Percentiles rank a stretch among this genome's conserved stretches.
These are phyloP conservation scores for Parasteatoda lunata DNA, from an alignment of 2,888 invertebrate species.

Conservation along the genomic window DNA sequence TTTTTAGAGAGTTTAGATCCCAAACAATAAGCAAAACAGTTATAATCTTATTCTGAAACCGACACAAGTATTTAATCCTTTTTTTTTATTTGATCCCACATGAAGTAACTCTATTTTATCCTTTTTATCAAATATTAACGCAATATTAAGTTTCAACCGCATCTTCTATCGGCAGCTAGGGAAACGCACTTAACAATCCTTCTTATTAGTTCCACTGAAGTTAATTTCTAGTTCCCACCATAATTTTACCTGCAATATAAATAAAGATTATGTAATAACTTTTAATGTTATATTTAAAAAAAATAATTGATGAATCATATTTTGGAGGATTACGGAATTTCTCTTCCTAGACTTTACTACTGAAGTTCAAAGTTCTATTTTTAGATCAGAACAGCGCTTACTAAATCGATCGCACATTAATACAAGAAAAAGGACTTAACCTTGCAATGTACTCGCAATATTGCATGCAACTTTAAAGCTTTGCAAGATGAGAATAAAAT, in stretches of 20 bases:
- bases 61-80: no score
- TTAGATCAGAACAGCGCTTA: conserved; percentile 31
- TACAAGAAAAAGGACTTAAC: conserved; percentile 18
- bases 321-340: conserved; percentile 3
- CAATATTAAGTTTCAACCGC: no score
- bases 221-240: not conserved
- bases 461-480: not conserved
- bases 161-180: no score
- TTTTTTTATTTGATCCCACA: no score
- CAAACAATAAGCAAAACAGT: no score
- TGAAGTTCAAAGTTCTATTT: conserved; percentile 45
- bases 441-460: conserved; percentile 6
- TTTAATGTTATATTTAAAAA: not conserved
- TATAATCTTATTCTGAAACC: no score
- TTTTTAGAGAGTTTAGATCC: no score
- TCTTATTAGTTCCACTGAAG: no score
- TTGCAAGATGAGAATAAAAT: not conserved
- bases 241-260: not conserved
- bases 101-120: no score
- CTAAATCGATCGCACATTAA: conserved; percentile 50
- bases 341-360: conserved; percentile 30
- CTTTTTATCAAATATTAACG: no score
- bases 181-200: no score
- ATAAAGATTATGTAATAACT: not conserved
- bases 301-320: conserved; percentile 3